Conservation (phyloP, 2,888 invertebrate genomes). For the Cyclophora punctaria region DNA sequence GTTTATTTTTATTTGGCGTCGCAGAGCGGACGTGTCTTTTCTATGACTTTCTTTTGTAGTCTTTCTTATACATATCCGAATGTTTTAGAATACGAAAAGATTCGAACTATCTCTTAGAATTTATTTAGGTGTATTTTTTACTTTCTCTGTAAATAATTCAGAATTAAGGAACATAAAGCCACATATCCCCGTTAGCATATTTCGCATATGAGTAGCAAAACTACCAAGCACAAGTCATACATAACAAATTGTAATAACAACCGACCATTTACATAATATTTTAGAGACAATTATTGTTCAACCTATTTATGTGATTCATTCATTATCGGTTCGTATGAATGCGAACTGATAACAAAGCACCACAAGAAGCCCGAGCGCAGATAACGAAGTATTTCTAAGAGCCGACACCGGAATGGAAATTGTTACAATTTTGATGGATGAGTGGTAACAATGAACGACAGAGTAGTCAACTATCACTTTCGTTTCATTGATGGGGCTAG, state of each 20-base stretch:
- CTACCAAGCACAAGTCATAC: too few relatives aligned
- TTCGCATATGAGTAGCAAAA: too few relatives aligned
- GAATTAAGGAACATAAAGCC: too few relatives aligned
- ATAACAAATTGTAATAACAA: too few relatives aligned
- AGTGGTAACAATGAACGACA: conserved; percentile 14
- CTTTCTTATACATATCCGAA: conserved; percentile 20
- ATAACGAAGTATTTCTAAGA: conserved; percentile 20
- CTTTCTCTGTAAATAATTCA: too few relatives aligned
- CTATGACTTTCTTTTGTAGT: conserved; percentile 45
- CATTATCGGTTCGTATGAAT: conserved; percentile 39
- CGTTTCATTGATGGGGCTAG: conserved; percentile 11
- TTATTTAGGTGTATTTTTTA: too few relatives aligned
- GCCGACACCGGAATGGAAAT: conserved; percentile 15
- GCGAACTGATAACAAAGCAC: conserved; percentile 32
- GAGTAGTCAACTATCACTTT: conserved; percentile 20
- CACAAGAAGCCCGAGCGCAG: conserved; percentile 20
- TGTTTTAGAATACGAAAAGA: conserved; percentile 8
- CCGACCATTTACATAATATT: too few relatives aligned
- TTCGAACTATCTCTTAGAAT: conserved; percentile 8
- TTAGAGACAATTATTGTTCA: conserved; percentile 23
- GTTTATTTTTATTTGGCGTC: conserved; percentile 53
- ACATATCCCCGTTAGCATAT: too few relatives aligned
- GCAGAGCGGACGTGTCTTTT: conserved; percentile 54
- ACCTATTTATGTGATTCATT: conserved; percentile 36
- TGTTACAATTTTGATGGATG: conserved; percentile 6